Base-by-base conservation (phyloP, 2,113 vertebrate species). In the Hippocampus zosterae region DNA sequence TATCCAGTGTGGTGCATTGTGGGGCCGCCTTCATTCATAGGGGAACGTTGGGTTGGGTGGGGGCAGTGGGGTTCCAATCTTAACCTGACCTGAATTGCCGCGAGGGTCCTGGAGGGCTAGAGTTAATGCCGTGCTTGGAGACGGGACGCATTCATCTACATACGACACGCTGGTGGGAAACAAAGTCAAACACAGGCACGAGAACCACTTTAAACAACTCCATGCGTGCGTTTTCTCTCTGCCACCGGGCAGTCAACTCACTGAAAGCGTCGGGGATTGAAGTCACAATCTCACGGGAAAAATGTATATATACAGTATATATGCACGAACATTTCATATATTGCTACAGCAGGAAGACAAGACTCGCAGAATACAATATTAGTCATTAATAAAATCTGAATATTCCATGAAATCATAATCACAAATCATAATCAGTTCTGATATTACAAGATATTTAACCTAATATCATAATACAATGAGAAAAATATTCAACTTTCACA, bases 61-160 rank as follows among this genome's bases (percentile, higher is more conserved):
- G 55, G 23, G 12, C 10, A 25, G 86, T 84, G 86, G n/a, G 86
- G 84, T 84, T 79, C 87, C 82, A 87, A 84, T 89, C 83, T 81
- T 85, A 86, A 88, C 83, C 81, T 92, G 92, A 92, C 91, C 92
- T 92, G 91, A 90, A 93, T 92, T 90, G 90, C 89, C 63, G 78
- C 87, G 85, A 78, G 78, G 80, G 86, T 91, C 91, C 90, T 88
- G 87, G 81, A 90, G 89, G 89, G 90, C 88, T 81, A 79, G 80
- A 69, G 67, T 89, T 87, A 89, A 89, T 89, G 90, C 87, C 90
- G 89, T 81, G 67, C 72, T 59, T 74, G 87, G 80, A 89, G 87
- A 89, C 89, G 88, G 85, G 89, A 87, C 80, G 88, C 88, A 91
- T 90, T 91, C 88, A 89, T 91, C 90, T 90, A 85, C 75, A 87